These are phyloP conservation scores for Vombatus ursinus DNA, from an alignment of 2,113 vertebrate species.

Conservation along the genomic window DNA sequence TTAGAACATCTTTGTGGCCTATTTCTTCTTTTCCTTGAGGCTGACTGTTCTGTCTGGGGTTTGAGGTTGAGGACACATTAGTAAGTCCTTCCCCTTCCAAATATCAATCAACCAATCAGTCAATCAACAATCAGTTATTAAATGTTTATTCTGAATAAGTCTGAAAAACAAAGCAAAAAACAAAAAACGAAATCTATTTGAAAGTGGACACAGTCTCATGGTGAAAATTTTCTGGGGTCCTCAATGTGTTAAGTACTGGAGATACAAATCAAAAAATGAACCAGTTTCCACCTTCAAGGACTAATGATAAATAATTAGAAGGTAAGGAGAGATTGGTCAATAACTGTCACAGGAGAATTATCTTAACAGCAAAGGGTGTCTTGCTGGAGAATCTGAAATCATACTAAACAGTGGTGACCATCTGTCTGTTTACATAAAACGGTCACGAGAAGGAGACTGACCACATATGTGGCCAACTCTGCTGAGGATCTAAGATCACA, in stretches of 20 bases:
- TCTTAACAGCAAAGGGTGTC: background rate
- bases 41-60: background rate
- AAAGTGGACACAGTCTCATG: background rate
- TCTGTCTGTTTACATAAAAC: background rate
- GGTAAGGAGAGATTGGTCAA: background rate
- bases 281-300: background rate
- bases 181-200: background rate
- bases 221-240: background rate
- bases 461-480: background rate
- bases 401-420: background rate
- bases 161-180: too few relatives aligned
- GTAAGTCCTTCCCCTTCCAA: background rate
- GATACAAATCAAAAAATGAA: background rate
- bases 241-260: background rate
- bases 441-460: background rate
- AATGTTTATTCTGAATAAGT: background rate
- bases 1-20: background rate
- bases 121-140: background rate
- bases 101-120: background rate
- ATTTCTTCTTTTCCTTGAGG: background rate
- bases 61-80: background rate
- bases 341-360: background rate
- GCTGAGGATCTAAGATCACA: background rate
- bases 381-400: background rate
- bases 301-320: background rate